Conservation (phyloP, 2,888 invertebrate genomes). For the Diaprepes abbreviatus region DNA sequence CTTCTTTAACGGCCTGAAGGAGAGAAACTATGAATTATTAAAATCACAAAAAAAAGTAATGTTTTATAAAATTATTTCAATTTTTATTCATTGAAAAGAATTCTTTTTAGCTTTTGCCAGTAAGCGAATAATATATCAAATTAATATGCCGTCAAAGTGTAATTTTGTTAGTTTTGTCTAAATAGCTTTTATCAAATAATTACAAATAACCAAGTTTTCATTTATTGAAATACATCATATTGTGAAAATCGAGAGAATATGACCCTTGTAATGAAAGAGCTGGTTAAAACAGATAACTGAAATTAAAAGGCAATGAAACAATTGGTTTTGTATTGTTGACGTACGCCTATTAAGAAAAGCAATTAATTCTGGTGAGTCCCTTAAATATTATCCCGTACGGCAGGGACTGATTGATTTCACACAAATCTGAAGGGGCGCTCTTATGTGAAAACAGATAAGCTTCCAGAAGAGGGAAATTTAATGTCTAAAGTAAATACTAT, state of each 20-base stretch:
- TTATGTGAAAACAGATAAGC: constrained; percentile 63
- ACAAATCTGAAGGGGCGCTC: constrained; percentile 56
- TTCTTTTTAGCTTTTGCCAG: too few relatives aligned
- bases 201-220: too few relatives aligned
- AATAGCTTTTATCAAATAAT: too few relatives aligned
- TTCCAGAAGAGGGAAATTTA: constrained; percentile 56
- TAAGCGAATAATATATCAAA: too few relatives aligned
- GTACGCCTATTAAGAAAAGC: constrained; percentile 34
- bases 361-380: constrained; percentile 43
- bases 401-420: constrained; percentile 56
- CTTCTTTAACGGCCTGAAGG: too few relatives aligned
- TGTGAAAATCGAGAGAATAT: not conserved
- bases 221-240: too few relatives aligned
- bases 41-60: too few relatives aligned
- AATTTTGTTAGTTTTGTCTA: too few relatives aligned
- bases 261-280: not conserved
- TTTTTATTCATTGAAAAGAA: too few relatives aligned
- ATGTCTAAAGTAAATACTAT: constrained; percentile 63
- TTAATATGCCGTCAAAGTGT: too few relatives aligned
- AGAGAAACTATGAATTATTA: too few relatives aligned
- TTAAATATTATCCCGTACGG: constrained; percentile 53
- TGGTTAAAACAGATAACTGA: constrained; percentile 35
- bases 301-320: constrained; percentile 34
- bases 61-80: too few relatives aligned
- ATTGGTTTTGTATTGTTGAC: constrained; percentile 24